Evolutionary conservation across 2,888 invertebrate genomes (phyloP), one percentile per base, ranked within the genome.

Genomic region (Sinohyriopsis cumingii): DNA sequence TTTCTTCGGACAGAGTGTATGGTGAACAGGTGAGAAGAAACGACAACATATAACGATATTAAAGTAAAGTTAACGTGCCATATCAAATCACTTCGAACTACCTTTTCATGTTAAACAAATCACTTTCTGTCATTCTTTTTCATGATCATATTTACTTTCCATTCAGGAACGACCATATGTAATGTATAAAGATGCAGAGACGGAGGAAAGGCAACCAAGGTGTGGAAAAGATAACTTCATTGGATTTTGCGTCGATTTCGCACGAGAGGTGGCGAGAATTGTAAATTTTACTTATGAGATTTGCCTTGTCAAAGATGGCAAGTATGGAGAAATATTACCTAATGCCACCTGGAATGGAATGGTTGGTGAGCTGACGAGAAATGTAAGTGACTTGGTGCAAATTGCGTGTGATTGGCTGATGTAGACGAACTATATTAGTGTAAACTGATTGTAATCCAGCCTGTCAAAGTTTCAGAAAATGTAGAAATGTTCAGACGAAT

Each of bases 191-290:
- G 73, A 75, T 53, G 73, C 71, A 45, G 72, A 69, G 54, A 64
- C 59, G 24, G 64, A 71, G 59, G 20, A 68, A 56, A n/a, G 25
- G n/a, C 24, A 59, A 25, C 71, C 72, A 15, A 59, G 53, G 45
- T 80, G 79, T 68, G 96, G 97, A 6, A 95, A 96, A 69, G 95
- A 96, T 86, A 96, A 96, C 87, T 90, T 90, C 78, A 88, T 90
- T 72, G 91, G 91, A 18, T 91, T 88, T 82, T 91, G 91, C 78
- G 87, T 90, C 15, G 91, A 91, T 76, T 78, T 91, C n/a, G 86
- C 91, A 18, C 73, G 83, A 61, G 82, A 85, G 63, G 84, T 91
- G 25, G 85, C 90, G 0, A 72, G 80, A 57, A 80, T 86, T 68
- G 88, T 90, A 22, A 83, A 86, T 19, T 90, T 90, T 80, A 87